These are phyloP conservation scores for Cynoglossus semilaevis DNA, from an alignment of 2,113 vertebrate species.

Conservation along the genomic window DNA sequence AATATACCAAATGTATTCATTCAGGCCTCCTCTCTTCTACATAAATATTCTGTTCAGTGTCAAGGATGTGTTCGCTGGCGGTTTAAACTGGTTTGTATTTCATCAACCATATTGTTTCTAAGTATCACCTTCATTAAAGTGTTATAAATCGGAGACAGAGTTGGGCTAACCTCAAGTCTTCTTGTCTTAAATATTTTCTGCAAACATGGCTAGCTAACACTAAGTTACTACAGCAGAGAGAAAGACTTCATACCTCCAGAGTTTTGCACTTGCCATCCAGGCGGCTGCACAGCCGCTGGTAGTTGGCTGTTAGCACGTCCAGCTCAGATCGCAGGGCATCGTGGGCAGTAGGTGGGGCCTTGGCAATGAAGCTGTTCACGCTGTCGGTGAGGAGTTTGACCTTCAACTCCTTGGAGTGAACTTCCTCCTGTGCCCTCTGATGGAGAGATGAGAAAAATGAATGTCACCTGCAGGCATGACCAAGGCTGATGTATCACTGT, in stretches of 20 bases:
- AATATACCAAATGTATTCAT: no score
- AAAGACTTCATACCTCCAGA: conserved; percentile 80
- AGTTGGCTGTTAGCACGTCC: conserved; percentile 85
- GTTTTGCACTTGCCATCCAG: conserved; percentile 96
- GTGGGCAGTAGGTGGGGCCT: conserved; percentile 89
- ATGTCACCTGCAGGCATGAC: not conserved
- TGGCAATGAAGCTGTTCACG: conserved; percentile 90
- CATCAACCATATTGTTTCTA: no score
- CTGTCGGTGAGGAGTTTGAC: conserved; percentile 92
- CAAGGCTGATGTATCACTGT: no score
- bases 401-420: conserved; percentile 93
- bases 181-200: no score
- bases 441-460: not conserved
- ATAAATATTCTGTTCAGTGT: no score
- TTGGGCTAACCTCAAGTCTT: not conserved
- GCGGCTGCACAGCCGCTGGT: conserved; percentile 92
- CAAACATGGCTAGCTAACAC: no score
- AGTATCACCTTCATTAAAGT: no score
- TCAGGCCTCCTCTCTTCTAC: no score
- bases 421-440: conserved; percentile 94
- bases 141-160: not conserved
- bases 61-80: no score
- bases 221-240: no score
- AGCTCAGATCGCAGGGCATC: conserved; percentile 92
- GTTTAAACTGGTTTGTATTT: no score